phyloP scores from a whole-genome alignment of 2,888 invertebrate genomes.

The Volucella bombylans region DNA sequence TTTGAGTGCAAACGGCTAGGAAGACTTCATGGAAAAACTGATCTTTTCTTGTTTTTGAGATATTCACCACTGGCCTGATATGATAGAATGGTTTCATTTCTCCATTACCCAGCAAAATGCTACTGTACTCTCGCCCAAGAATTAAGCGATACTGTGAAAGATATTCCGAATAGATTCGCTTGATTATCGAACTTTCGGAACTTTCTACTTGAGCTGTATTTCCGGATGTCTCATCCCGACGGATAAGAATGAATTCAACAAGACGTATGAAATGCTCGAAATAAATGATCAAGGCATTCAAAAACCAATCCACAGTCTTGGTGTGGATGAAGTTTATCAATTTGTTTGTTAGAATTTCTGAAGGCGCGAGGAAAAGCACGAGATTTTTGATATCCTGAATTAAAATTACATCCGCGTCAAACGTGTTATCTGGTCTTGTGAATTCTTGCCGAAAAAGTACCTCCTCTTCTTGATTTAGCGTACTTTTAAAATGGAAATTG shows the following conservation, averaged over 20 bases:
- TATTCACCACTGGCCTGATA: conserved; percentile 77
- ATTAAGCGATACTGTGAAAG: conserved; percentile 80
- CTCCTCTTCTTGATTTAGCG: conserved; percentile 80
- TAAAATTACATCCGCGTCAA: conserved; percentile 78
- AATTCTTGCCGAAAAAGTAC: conserved; percentile 79
- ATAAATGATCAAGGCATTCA: conserved; percentile 80
- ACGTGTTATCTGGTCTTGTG: conserved; percentile 63
- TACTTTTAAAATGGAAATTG: conserved; percentile 77
- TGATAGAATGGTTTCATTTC: conserved; percentile 79
- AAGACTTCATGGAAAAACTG: conserved; percentile 79
- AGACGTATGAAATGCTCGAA: conserved; percentile 81
- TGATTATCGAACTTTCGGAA: conserved; percentile 78
- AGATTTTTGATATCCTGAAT: conserved; percentile 80
- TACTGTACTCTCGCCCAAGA: conserved; percentile 80
- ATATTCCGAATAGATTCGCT: conserved; percentile 78
- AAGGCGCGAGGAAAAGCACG: conserved; percentile 79
- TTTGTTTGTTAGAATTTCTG: conserved; percentile 75
- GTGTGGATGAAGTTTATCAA: conserved; percentile 80
- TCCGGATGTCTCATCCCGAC: conserved; percentile 79
- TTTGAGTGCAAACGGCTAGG: conserved; percentile 78
- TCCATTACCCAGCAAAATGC: conserved; percentile 78
- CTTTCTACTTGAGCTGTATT: conserved; percentile 78
- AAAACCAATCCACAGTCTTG: conserved; percentile 77
- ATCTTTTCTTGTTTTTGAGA: conserved; percentile 78
- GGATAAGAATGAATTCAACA: conserved; percentile 80